Percentiles rank a stretch among this genome's conserved stretches.
phyloP scores from a whole-genome alignment of 2,797 vertebrate genomes.

The Lacerta agilis region DNA sequence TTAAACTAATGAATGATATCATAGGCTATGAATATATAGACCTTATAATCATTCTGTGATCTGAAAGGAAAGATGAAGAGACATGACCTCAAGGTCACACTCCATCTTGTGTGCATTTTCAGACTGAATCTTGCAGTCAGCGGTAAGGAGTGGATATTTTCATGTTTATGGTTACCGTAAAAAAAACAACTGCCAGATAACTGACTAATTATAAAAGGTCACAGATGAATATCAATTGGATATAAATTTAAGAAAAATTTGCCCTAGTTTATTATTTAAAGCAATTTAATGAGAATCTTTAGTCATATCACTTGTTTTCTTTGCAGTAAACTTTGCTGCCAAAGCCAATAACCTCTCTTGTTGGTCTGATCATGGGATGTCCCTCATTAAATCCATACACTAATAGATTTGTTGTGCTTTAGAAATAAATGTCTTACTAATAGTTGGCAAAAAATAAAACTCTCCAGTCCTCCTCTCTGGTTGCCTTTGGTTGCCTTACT shows the following conservation, averaged over 20 bases:
- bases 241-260: neutral
- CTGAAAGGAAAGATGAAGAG: neutral
- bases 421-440: neutral
- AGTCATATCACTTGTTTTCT: neutral
- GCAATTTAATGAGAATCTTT: neutral
- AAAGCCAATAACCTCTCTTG: neutral
- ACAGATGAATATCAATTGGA: neutral
- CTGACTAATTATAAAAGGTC: neutral
- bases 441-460: neutral
- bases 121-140: neutral
- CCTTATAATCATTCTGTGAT: too few species aligned
- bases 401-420: neutral
- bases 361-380: neutral
- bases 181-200: neutral
- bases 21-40: too few species aligned
- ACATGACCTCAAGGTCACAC: neutral
- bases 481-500: neutral
- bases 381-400: neutral
- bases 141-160: neutral
- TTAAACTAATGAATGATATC: neutral
- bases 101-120: neutral
- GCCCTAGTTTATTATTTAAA: neutral
- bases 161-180: neutral
- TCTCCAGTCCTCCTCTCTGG: neutral
- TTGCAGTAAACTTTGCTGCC: neutral